Base-by-base conservation (phyloP, 2,888 invertebrate species). In the Nephrocerus scutellatus region DNA sequence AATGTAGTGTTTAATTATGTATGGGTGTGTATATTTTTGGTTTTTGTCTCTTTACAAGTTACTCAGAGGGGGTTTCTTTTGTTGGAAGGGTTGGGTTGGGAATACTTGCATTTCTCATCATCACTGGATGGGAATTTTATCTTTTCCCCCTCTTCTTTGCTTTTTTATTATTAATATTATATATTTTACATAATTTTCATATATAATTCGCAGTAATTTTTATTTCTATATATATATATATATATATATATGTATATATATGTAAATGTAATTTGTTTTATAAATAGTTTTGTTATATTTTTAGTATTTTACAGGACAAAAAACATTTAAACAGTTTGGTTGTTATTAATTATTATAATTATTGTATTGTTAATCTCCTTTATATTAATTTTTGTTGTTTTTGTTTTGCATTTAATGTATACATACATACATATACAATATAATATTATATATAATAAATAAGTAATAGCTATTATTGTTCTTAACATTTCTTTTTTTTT, bases 381-480 rank as follows among this genome's bases (percentile, higher is more conserved):
- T 46, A 43, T 50, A 41, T 53, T 51, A 41, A 53, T 48, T 38
- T 57, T 52, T 54, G 44, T 51, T 48, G 33, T 48, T 37, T 48
- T 48, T 49, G 44, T 39, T 55, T 51, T 45, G 50, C 39, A 53
- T 46, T 38, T 36, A 46, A 33, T 42, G 33, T 40, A 26, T 46
- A 33, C 39, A 34, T 46, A 35, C 39, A 43, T 53, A 50, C 51
- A 51, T 54, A 47, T 56, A 30, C 36, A 30, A 31, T 34, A 47
- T 54, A 55, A 55, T 62, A 58, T 62, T 59, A 57, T 65, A 59
- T 60, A n/a, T n/a, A n/a, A n/a, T n/a, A 63, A 61, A 62, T 55
- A 64, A 64, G 63, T 63, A 63, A 64, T 63, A 66, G 62, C 63
- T 64, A 64, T 64, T 64, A 64, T 64, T 64, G 63, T 64, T 64